A percentile compares a stretch with the other conserved stretches of the same genome.
phyloP scores from a whole-genome alignment of 2,888 invertebrate genomes.

The Drosophila borborema region DNA sequence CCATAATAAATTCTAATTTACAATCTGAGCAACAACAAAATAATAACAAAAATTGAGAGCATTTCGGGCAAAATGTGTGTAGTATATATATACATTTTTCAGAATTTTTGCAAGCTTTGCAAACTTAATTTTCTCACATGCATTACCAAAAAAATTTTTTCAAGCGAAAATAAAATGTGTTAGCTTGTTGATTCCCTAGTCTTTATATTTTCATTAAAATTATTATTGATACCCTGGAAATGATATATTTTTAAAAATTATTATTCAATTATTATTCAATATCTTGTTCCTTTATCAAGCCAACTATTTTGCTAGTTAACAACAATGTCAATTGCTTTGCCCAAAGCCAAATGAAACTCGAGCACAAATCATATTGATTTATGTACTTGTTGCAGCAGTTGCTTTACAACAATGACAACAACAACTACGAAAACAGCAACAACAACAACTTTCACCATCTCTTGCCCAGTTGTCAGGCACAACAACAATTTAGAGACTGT shows the following conservation, averaged over 20 bases:
- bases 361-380: conserved; percentile 62
- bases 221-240: no score
- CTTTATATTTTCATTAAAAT: neutral
- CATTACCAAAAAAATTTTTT: neutral
- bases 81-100: neutral
- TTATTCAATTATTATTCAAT: neutral
- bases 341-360: conserved; percentile 20
- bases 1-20: conserved; percentile 72
- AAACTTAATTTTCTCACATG: neutral
- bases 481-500: conserved; percentile 44
- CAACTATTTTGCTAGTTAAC: conserved; percentile 12
- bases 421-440: conserved; percentile 40
- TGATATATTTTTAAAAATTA: neutral
- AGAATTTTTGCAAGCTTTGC: neutral
- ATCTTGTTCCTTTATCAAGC: neutral
- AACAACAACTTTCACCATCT: conserved; percentile 64
- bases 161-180: neutral
- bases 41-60: conserved; percentile 12
- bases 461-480: conserved; percentile 25
- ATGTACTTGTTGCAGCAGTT: conserved; percentile 58
- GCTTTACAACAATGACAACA: conserved; percentile 47
- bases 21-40: conserved; percentile 26
- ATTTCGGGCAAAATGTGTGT: neutral
- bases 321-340: conserved; percentile 18
- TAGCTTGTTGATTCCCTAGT: neutral